Evolutionary conservation across 2,888 invertebrate species (phyloP).

Genomic region (Ichneumoninae sp.): DNA sequence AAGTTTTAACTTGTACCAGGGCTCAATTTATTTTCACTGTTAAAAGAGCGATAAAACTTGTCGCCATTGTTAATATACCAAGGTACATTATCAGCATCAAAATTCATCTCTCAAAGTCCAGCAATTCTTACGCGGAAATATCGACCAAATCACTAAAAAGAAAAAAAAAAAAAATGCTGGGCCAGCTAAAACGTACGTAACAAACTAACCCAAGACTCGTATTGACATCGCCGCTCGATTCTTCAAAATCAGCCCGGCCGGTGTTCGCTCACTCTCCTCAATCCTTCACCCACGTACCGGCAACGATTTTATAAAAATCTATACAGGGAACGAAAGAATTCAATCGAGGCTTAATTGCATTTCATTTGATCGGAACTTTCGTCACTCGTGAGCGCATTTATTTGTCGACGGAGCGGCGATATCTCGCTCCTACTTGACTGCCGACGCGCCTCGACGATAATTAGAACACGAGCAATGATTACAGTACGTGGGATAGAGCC

Average conservation of each 20-base stretch:
- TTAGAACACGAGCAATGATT: constrained; percentile 68
- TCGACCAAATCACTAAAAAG: too few relatives aligned
- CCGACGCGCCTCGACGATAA: constrained; percentile 68
- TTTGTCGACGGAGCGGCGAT: constrained; percentile 40
- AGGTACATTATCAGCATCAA: too few relatives aligned
- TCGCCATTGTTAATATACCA: too few relatives aligned
- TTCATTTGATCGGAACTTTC: constrained; percentile 38
- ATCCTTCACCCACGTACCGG: not conserved
- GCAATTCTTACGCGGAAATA: too few relatives aligned
- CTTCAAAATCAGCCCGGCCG: not conserved
- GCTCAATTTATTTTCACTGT: too few relatives aligned
- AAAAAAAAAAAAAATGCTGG: too few relatives aligned
- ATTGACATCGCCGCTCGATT: not conserved
- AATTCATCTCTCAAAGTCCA: too few relatives aligned
- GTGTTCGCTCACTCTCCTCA: not conserved
- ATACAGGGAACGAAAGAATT: not conserved
- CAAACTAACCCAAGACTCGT: not conserved
- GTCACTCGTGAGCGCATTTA: constrained; percentile 24
- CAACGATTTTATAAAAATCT: constrained; percentile 7
- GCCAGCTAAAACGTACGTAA: too few relatives aligned
- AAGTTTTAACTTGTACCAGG: too few relatives aligned
- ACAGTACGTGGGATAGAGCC: constrained; percentile 44
- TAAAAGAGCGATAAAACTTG: too few relatives aligned
- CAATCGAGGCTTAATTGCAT: constrained; percentile 41
- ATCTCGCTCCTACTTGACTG: constrained; percentile 18